Base-by-base conservation (phyloP, 2,797 vertebrate species). In the Nasua narica region DNA sequence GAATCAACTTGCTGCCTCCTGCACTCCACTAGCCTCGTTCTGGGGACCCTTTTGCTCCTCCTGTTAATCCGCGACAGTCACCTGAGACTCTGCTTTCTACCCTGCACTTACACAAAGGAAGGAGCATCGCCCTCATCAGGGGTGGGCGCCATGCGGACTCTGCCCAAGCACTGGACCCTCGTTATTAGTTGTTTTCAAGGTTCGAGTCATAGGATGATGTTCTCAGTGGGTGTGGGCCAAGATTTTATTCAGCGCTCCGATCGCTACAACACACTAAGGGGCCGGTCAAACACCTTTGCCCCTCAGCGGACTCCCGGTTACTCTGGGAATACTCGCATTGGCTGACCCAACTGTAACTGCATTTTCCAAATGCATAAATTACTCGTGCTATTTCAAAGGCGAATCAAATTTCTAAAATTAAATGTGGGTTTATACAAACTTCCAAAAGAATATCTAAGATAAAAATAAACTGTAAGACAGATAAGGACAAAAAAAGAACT, bases 361-460 rank as follows among this genome's bases (percentile, higher is more conserved):
- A 35, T 27, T 69, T 93, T 40, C 46, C 12, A 79, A 74, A 79
- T 56, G 27, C 25, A 50, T 27, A 29, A 13, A 77, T 50, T 23
- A 78, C n/a, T 82, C 46, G 2, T 27, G n/a, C 23, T 52, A 40
- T 50, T 87, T 95, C 48, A 78, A 83, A 88, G 54, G 67, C 40
- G 58, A 96, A 62, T 32, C 87, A 48, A 72, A 48, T 46, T 87
- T 85, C 32, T 18, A 32, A 85, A 89, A 81, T 43, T 84, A 72
- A 82, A 86, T 78, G 37, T 79, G 27, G 4, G 62, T 87, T 94
- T 77, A 87, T 81, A 76, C 8, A 70, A 18, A 90, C n/a, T 48
- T 92, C n/a, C 87, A 86, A 97, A 92, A 78, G 84, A 96, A 69
- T 67, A 94, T 15, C 43, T 16, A 72, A 94, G 93, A 67, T 43